Evolutionary conservation across 2,113 vertebrate species (phyloP), one percentile per base, ranked within the genome.

Genomic region (Pseudorectes ferrugineus): DNA sequence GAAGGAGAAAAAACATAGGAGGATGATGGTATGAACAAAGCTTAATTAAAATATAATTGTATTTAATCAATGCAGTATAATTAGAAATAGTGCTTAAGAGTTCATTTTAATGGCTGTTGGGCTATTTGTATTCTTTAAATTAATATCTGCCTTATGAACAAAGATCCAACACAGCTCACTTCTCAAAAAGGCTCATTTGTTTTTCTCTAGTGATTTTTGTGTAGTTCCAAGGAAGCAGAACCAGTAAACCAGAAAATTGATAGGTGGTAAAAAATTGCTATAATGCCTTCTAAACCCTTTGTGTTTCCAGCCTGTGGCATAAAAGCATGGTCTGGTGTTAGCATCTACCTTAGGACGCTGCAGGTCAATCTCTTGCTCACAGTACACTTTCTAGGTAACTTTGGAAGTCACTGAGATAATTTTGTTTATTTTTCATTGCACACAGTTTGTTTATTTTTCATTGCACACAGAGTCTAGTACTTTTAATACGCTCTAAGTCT

Each of bases 101-200:
- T 46, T 86, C 24, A 31, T 58, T 91, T 76, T 38, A 66, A 86
- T 85, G 45, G 40, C 31, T 92, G 40, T 75, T 87, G 43, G 48
- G 74, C 71, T 94, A 85, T 96, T 95, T 96, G 51, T 85, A 21
- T 65, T 93, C 66, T 95, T 96, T 92, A 83, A 97, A 91, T 92
- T 40, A 96, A 83, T 96, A 85, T 87, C 88, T 93, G 46, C 84
- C 70, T 93, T 91, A 88, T 35, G 55, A 58, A 73, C 65, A 89
- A 96, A 88, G 95, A 79, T 85, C 51, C 70, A 93, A 29, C 59
- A 73, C 67, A 52, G 48, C 61, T 80, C 80, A 52, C 88, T 89
- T 97, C 83, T 94, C 74, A 36, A 38, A 93, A 93, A 89, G n/a
- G 14, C 33, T 66, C 3, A 4, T 43, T 91, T 91, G 40, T 55